Evolutionary conservation across 2,113 vertebrate species (phyloP), one percentile per base, ranked within the genome.

Genomic region (Genyomyrus donnyi): DNA sequence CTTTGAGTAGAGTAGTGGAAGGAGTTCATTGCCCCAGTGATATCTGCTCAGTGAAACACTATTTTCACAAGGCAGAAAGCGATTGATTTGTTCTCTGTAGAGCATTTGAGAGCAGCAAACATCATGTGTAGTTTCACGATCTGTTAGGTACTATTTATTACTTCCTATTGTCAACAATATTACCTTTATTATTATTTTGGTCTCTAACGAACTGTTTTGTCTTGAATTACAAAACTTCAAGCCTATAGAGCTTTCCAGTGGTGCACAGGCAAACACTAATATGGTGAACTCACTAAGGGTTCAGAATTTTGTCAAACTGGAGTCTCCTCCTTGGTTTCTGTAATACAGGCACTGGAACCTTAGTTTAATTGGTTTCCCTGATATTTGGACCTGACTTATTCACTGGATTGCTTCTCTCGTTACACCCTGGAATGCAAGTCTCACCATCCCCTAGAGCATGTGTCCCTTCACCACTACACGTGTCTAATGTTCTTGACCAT

Each of bases 31-130:
- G n/a, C 35, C 8, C 19, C 7, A n/a, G 35, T 58, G 39, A 45
- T 39, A 85, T n/a, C 50, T 56, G 50, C 6, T 85, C 42, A 10
- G n/a, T 35, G 42, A 46, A 42, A 45, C 42, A 49, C 74, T 56
- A 46, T 31, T 49, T 19, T 45, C 27, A 8, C 42, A 53, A 53
- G 11, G 77, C 21, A 84, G 9, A 85, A 90, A 91, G 91, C 89
- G 45, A 90, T 84, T 91, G 49, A 91, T 94, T 90, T 91, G 94
- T 95, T 93, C 93, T 95, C 93, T 92, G 92, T 93, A 3, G 83
- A 91, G 95, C 96, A 94, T 95, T 94, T 94, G 95, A 95, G 94
- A 94, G 94, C 94, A 94, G 96, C 92, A 92, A 90, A 89, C 70
- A 89, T 93, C 92, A 84, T 83, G 49, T 53, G 27, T 91, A 91